Percentiles rank a stretch among this genome's conserved stretches.
phyloP scores from a whole-genome alignment of 2,113 vertebrate species.

The Gallinago paraguaiae region DNA sequence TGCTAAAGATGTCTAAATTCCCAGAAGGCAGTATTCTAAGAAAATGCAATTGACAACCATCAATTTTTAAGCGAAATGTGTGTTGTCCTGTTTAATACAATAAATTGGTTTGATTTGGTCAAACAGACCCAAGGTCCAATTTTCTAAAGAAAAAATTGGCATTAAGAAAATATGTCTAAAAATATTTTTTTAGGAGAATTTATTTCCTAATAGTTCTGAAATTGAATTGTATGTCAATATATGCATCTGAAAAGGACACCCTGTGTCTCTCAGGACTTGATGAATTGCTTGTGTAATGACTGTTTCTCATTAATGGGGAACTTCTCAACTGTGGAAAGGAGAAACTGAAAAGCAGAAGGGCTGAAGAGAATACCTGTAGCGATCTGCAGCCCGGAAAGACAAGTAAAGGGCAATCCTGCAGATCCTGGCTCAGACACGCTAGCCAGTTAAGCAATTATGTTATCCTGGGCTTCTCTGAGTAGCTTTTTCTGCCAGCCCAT shows the following conservation, averaged over 20 bases:
- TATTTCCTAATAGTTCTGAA: background rate
- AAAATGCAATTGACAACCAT: background rate
- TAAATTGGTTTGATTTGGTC: background rate
- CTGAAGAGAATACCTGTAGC: background rate
- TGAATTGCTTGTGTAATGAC: background rate
- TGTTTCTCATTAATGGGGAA: background rate
- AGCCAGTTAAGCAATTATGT: background rate
- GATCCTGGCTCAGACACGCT: background rate
- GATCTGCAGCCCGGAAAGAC: background rate
- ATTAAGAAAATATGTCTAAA: background rate
- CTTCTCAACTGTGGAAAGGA: background rate
- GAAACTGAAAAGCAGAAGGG: background rate
- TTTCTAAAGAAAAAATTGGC: background rate
- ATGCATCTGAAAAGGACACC: background rate
- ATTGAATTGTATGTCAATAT: background rate
- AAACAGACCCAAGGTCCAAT: background rate
- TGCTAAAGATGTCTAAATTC: background rate
- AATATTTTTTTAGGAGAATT: background rate
- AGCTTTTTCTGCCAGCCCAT: slow-evolving; percentile 22
- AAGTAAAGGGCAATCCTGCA: background rate
- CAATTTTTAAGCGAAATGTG: background rate
- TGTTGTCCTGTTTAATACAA: background rate
- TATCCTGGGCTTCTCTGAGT: background rate
- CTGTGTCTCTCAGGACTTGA: background rate
- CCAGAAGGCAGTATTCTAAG: background rate